These are phyloP conservation scores for Gavia stellata DNA, from an alignment of 2,113 vertebrate species.

Conservation along the genomic window DNA sequence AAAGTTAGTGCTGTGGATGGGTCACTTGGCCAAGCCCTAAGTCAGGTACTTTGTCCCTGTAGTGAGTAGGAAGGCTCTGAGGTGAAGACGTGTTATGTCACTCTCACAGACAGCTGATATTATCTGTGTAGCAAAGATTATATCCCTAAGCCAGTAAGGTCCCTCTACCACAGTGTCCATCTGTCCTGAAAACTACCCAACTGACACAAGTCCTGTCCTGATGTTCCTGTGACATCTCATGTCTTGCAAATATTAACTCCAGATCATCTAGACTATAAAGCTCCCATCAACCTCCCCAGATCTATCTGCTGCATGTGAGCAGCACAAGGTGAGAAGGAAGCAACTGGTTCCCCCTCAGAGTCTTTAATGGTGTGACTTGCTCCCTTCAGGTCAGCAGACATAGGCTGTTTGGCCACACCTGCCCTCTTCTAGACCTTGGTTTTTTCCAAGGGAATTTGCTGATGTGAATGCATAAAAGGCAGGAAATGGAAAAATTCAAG, in stretches of 20 bases:
- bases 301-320: background rate
- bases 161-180: background rate
- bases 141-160: background rate
- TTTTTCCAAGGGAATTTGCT: background rate
- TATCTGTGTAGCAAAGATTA: background rate
- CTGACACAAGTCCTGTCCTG: background rate
- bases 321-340: background rate
- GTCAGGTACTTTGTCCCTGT: background rate
- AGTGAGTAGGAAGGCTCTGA: background rate
- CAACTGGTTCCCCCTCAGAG: background rate
- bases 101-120: background rate
- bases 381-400: background rate
- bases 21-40: background rate
- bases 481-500: conserved; percentile 15
- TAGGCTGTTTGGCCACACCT: background rate
- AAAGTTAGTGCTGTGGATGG: background rate
- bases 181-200: background rate
- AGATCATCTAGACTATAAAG: background rate
- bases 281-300: accelerated
- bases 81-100: accelerated
- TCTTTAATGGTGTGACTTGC: background rate
- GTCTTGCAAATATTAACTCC: background rate
- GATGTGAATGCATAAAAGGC: background rate
- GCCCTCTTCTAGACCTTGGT: background rate
- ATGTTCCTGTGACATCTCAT: background rate